Conservation (phyloP, 2,888 invertebrate genomes). For the Conops quadrifasciatus region DNA sequence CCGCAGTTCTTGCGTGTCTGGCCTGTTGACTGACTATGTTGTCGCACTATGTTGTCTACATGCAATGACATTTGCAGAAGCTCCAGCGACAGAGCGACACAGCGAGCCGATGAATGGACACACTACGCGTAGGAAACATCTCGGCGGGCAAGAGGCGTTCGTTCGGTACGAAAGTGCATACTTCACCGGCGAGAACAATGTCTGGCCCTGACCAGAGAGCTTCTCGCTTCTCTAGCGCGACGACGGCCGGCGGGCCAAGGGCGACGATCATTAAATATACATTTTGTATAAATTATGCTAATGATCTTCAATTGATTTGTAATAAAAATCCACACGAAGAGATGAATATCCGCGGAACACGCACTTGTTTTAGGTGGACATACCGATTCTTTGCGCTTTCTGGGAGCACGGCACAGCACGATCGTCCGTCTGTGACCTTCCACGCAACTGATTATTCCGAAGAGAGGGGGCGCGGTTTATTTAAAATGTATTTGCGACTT, state of each 20-base stretch:
- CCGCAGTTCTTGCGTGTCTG: slow-evolving; percentile 10
- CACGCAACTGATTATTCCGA: neutral
- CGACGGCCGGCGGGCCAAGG: slow-evolving; percentile 32
- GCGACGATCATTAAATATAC: slow-evolving; percentile 64
- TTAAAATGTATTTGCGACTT: slow-evolving; percentile 23
- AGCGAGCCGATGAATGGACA: neutral
- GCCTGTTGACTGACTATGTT: neutral
- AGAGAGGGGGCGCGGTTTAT: slow-evolving; percentile 16
- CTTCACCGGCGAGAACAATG: slow-evolving; percentile 5
- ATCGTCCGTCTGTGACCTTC: slow-evolving; percentile 16
- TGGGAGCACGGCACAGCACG: too few relatives aligned
- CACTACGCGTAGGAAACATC: neutral
- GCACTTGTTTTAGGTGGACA: slow-evolving; percentile 51
- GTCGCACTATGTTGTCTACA: slow-evolving; percentile 37
- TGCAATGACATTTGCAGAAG: slow-evolving; percentile 34
- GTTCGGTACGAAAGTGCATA: neutral
- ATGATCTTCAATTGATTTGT: slow-evolving; percentile 67
- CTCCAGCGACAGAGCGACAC: neutral
- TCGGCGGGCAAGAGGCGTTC: neutral
- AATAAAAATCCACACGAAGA: slow-evolving; percentile 64
- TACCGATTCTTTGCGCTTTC: neutral
- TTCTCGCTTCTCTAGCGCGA: too few relatives aligned
- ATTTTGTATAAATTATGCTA: slow-evolving; percentile 67
- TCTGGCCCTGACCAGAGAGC: slow-evolving; percentile 8
- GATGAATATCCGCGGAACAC: slow-evolving; percentile 65